phyloP scores from a whole-genome alignment of 2,113 vertebrate genomes.

The Trinectes maculatus region DNA sequence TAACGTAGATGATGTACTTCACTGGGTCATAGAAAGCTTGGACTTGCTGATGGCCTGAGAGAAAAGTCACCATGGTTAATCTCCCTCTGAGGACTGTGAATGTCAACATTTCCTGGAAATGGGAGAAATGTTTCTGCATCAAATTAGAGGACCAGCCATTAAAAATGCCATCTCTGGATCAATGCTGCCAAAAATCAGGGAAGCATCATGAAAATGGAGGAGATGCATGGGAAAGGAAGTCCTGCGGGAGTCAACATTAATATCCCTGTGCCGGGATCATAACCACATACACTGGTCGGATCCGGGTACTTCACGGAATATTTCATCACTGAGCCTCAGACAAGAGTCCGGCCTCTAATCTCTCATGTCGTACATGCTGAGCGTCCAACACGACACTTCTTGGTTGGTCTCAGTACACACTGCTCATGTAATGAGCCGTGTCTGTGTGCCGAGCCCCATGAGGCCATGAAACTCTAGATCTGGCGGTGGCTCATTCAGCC shows the following conservation, averaged over 20 bases:
- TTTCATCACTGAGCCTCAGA: slow-evolving; percentile 45
- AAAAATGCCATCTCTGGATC: too few species aligned
- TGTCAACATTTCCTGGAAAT: neutral
- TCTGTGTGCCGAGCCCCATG: slow-evolving; percentile 50
- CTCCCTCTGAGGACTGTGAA: neutral
- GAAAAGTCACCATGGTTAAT: neutral
- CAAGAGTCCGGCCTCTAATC: slow-evolving; percentile 21
- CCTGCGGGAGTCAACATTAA: neutral
- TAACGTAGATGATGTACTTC: neutral
- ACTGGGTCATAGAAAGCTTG: neutral
- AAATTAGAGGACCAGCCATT: neutral
- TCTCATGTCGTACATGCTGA: slow-evolving; percentile 27
- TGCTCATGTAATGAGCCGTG: slow-evolving; percentile 58
- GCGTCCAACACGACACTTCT: slow-evolving; percentile 34
- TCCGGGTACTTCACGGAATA: slow-evolving; percentile 32
- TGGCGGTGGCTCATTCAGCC: slow-evolving; percentile 55
- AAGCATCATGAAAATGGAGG: too few species aligned
- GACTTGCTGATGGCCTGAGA: neutral
- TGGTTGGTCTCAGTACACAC: slow-evolving; percentile 24
- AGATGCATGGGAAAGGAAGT: neutral
- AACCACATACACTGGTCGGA: slow-evolving; percentile 3
- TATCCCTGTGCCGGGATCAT: slow-evolving; percentile 2
- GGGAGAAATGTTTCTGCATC: neutral
- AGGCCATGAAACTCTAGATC: slow-evolving; percentile 64
- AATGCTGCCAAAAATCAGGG: neutral